These are phyloP conservation scores for Thymelicus sylvestris DNA, from an alignment of 2,888 invertebrate genomes.

Conservation along the genomic window DNA sequence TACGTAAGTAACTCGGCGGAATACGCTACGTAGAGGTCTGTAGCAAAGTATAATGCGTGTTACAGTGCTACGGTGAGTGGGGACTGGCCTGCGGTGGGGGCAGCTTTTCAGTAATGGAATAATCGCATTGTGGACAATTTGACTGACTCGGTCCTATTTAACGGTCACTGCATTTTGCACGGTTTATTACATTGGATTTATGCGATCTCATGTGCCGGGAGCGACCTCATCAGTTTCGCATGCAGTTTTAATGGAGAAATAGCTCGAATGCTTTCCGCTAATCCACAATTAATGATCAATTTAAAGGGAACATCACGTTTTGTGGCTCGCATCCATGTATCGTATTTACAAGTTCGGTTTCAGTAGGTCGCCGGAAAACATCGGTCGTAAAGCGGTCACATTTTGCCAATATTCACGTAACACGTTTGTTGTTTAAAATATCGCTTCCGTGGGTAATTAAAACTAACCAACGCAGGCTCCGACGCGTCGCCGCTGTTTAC, in stretches of 20 bases:
- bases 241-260: constrained; percentile 76
- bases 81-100: constrained; percentile 47
- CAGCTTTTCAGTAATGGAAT: constrained; percentile 70
- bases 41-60: constrained; percentile 40
- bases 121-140: constrained; percentile 81
- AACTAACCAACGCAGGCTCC: constrained; percentile 64
- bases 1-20: too few species aligned
- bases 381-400: constrained; percentile 55
- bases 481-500: constrained; percentile 59
- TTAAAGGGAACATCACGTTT: constrained; percentile 36
- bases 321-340: constrained; percentile 17
- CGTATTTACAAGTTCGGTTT: constrained; percentile 33
- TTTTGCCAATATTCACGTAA: constrained; percentile 54
- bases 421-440: constrained; percentile 68
- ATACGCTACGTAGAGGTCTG: neutral
- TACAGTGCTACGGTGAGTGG: constrained; percentile 42
- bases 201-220: constrained; percentile 75
- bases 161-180: constrained; percentile 64
- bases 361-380: constrained; percentile 38
- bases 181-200: constrained; percentile 76
- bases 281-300: constrained; percentile 37
- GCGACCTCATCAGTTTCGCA: constrained; percentile 72
- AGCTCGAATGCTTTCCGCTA: constrained; percentile 49
- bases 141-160: constrained; percentile 77
- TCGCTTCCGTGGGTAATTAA: constrained; percentile 71